Evolutionary conservation across 1,140 invertebrate species (phyloP).

Genomic region (Pachypsylla venusta): DNA sequence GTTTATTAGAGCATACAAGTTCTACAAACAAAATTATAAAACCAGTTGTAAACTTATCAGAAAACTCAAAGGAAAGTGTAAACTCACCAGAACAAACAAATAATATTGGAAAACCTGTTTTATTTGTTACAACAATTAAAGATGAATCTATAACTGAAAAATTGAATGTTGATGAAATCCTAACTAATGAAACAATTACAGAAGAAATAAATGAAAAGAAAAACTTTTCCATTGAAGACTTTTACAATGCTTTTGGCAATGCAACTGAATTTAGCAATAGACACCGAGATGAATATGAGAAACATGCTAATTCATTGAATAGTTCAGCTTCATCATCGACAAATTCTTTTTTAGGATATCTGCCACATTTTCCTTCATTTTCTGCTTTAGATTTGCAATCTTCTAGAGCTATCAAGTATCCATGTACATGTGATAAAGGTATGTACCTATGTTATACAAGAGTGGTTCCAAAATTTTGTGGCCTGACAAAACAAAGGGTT

Average conservation of each 20-base stretch:
- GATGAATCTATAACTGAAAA: too few relatives aligned
- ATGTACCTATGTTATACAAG: too few relatives aligned
- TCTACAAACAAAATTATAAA: too few relatives aligned
- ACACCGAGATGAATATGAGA: background rate
- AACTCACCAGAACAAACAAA: background rate
- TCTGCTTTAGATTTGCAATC: background rate
- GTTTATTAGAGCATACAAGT: too few relatives aligned
- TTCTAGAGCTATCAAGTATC: constrained; percentile 14
- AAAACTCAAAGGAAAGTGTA: too few relatives aligned
- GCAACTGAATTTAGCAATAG: background rate
- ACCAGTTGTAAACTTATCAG: too few relatives aligned
- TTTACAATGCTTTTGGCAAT: background rate
- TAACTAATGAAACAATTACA: too few relatives aligned
- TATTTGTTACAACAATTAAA: background rate
- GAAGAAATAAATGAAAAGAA: background rate
- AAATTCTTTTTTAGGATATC: constrained; percentile 6
- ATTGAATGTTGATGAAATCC: too few relatives aligned
- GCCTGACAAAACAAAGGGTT: too few relatives aligned
- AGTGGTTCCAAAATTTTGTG: too few relatives aligned
- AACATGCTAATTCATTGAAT: background rate
- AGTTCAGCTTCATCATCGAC: background rate
- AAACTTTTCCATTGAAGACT: background rate
- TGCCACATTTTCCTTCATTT: constrained; percentile 1
- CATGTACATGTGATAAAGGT: constrained; percentile 16
- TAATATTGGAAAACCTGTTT: background rate